These are phyloP conservation scores for Drosophila monieri DNA, from an alignment of 2,888 invertebrate genomes.

Conservation along the genomic window DNA sequence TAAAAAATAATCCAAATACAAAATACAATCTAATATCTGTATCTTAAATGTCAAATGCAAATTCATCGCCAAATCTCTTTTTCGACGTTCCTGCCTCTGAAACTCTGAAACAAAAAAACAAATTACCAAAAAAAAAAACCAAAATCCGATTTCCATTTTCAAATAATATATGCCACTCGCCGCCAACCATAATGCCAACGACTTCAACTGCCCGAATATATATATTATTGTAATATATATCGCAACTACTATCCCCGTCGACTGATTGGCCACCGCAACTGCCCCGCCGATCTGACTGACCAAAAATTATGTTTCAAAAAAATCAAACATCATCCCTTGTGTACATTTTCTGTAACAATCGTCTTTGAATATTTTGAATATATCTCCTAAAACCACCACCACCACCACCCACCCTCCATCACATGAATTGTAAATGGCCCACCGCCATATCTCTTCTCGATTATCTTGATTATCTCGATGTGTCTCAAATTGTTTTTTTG, in stretches of 20 bases:
- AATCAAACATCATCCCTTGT: neutral
- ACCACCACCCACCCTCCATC: neutral
- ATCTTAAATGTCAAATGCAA: constrained; percentile 33
- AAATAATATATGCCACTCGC: constrained; percentile 22
- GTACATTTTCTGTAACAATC: constrained; percentile 31
- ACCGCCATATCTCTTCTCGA: too few species aligned
- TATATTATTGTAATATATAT: constrained; percentile 29
- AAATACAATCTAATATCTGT: constrained; percentile 14
- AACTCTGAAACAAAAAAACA: constrained; percentile 29
- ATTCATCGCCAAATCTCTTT: constrained; percentile 68
- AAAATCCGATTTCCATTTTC: constrained; percentile 43
- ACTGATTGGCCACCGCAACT: constrained; percentile 67
- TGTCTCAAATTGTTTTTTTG: too few species aligned
- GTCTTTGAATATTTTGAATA: too few species aligned
- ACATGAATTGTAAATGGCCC: too few species aligned
- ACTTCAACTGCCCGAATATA: constrained; percentile 58
- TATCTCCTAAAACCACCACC: too few species aligned
- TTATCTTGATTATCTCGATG: too few species aligned
- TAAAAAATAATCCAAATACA: constrained; percentile 29
- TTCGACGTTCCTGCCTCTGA: constrained; percentile 77
- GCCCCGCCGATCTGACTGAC: constrained; percentile 68
- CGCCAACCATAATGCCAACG: constrained; percentile 59
- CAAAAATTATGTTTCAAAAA: too few species aligned
- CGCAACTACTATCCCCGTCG: constrained; percentile 71
- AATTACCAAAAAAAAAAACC: constrained; percentile 5